Evolutionary conservation across 1,140 invertebrate genomes (phyloP).

Genomic region (Hypothenemus hampei): DNA sequence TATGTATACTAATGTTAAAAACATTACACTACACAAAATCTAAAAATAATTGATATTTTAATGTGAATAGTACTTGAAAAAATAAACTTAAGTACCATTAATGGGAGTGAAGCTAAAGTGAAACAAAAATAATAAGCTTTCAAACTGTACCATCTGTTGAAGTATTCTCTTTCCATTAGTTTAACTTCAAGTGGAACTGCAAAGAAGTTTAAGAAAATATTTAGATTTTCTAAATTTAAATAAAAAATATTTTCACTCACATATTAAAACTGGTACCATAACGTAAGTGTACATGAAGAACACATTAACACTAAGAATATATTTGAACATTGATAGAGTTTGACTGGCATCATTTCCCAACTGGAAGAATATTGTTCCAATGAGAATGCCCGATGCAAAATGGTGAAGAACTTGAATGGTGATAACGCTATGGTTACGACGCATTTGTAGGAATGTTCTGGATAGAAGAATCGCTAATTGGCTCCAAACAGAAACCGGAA

Average conservation of each 20-base stretch:
- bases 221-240: not conserved
- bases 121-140: constrained; percentile 85
- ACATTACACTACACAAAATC: constrained; percentile 43
- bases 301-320: constrained; percentile 52
- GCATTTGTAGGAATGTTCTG: constrained; percentile 52
- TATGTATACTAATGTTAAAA: constrained; percentile 42
- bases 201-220: not conserved
- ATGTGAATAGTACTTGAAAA: not conserved
- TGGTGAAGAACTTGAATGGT: constrained; percentile 56
- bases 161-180: constrained; percentile 81
- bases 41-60: constrained; percentile 21
- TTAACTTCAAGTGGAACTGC: constrained; percentile 84
- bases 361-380: constrained; percentile 53
- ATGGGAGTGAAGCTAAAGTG: constrained; percentile 65
- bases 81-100: constrained; percentile 51
- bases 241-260: constrained; percentile 47
- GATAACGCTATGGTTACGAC: constrained; percentile 51
- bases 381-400: constrained; percentile 48
- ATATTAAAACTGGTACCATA: constrained; percentile 55
- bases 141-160: constrained; percentile 90
- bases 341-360: constrained; percentile 52
- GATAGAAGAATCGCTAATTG: constrained; percentile 52
- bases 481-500: constrained; percentile 49
- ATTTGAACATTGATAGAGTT: constrained; percentile 56
- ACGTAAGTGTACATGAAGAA: constrained; percentile 61